Evolutionary conservation across 2,113 vertebrate species (phyloP), one percentile per base, ranked within the genome.

Genomic region (Argyrosomus japonicus): DNA sequence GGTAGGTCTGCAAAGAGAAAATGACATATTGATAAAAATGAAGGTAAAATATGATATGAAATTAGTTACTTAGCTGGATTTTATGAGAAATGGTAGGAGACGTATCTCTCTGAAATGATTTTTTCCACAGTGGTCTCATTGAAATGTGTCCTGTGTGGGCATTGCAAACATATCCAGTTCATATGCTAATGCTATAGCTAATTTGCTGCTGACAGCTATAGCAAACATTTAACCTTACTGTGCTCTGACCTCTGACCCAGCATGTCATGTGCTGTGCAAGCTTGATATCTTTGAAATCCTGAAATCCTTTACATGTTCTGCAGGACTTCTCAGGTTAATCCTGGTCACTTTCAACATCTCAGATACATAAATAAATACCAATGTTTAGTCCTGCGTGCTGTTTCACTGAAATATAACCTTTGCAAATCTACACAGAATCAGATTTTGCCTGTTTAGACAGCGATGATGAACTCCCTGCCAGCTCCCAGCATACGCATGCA

Each of bases 381-480:
- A 11, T 25, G 58, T 65, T 53, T 40, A 56, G 47, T 73, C 61
- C 51, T 18, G 50, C 58, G 14, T 50, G 47, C 19, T n/a, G 23
- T 4, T 25, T 67, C 17, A 19, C 45, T 12, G 50, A 60, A 77
- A 73, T 57, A 32, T 48, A 40, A 58, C 50, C 63, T 80, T 48
- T 56, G 40, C 45, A 11, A 18, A 69, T 12, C 0, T 50, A 53
- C 12, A 13, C 51, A 56, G n/a, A 79, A 19, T 70, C 40, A 43
- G 69, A 7, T 86, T 84, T 56, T 21, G 40, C 51, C 81, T 81
- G 80, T 86, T 87, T 62, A 86, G 73, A 90, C 65, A 76, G 27
- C 77, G 68, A 69, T 57, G 72, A 90, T 88, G 83, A 88, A 86
- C 83, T 73, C 45, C 61, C 51, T 18, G 68, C 50, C 68, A 67